Conservation (phyloP, 2,797 vertebrate genomes). For the Pangasius mekongensis region DNA sequence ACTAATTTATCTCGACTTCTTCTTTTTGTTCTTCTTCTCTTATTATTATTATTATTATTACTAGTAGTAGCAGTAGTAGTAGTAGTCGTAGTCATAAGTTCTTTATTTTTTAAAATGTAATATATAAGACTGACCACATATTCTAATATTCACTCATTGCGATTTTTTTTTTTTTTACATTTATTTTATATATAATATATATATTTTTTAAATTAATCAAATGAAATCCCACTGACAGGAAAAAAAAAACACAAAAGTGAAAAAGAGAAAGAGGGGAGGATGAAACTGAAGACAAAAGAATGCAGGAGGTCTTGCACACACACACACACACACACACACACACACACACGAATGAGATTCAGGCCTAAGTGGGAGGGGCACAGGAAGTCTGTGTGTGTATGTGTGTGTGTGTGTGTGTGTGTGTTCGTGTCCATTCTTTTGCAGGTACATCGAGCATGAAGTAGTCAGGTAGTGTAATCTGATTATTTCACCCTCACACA, state of each 20-base stretch:
- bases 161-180: no score
- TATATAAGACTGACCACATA: no score
- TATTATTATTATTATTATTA: no score
- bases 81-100: no score
- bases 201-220: no score
- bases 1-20: no score
- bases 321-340: slow-evolving; percentile 9
- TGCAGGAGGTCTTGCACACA: not conserved
- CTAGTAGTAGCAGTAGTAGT: no score
- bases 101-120: no score
- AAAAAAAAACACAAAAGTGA: not conserved
- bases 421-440: not conserved
- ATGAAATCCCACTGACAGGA: no score
- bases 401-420: not conserved
- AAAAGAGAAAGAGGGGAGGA: not conserved
- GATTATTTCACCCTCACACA: not conserved
- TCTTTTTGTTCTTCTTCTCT: no score
- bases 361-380: not conserved
- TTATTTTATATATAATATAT: no score
- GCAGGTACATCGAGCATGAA: not conserved
- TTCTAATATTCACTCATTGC: no score
- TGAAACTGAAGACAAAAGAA: not conserved
- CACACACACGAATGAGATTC: not conserved
- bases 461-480: not conserved
- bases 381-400: not conserved